These are phyloP conservation scores for Pseudomugil tenellus DNA, from an alignment of 2,797 vertebrate species.

Conservation along the genomic window DNA sequence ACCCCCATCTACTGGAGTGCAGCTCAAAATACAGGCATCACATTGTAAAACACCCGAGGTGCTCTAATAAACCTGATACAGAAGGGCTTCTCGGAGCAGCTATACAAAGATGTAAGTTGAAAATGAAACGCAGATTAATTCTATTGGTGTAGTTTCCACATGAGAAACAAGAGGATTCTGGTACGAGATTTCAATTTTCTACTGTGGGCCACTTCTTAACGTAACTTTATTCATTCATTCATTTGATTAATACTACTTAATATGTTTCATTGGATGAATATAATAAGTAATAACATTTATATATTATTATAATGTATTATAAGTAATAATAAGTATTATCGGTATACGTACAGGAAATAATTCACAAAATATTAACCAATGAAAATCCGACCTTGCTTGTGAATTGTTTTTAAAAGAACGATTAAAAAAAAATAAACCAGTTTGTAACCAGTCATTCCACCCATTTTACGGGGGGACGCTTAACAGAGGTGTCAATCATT, in stretches of 20 bases:
- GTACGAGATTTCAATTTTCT: background rate
- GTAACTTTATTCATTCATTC: background rate
- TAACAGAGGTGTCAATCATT: too few species aligned
- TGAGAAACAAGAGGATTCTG: background rate
- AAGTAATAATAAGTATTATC: too few species aligned
- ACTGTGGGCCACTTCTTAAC: background rate
- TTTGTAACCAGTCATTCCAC: too few species aligned
- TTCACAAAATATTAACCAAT: too few species aligned
- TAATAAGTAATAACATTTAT: too few species aligned
- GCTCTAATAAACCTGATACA: slow-evolving; percentile 2
- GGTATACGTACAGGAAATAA: too few species aligned
- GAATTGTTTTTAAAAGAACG: too few species aligned
- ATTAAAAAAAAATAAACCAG: too few species aligned
- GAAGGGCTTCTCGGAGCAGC: slow-evolving; percentile 33
- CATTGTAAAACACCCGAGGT: background rate
- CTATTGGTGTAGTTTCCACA: background rate
- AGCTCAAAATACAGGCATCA: slow-evolving; percentile 13
- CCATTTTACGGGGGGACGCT: too few species aligned
- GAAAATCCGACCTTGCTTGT: too few species aligned
- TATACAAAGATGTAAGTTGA: slow-evolving; percentile 11
- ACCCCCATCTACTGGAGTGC: slow-evolving; percentile 64
- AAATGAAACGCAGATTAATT: slow-evolving; percentile 46
- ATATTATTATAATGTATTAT: too few species aligned
- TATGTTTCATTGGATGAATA: too few species aligned
- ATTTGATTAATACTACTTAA: background rate